Conservation (phyloP, 2,797 vertebrate species). For the Typhlichthys eigenmanni region DNA sequence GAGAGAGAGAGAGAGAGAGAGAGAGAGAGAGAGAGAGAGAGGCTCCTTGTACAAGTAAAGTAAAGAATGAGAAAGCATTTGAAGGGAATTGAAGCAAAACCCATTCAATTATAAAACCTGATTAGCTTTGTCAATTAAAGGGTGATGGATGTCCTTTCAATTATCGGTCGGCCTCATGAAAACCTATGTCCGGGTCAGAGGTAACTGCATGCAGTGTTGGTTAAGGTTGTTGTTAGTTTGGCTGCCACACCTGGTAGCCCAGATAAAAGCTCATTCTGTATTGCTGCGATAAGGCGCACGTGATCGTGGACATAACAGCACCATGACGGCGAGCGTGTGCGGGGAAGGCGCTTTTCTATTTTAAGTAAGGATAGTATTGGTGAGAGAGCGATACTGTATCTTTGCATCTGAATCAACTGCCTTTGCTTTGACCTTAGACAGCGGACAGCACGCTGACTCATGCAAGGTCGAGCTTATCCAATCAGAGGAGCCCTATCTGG, state of each 20-base stretch:
- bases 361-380: constrained; percentile 17
- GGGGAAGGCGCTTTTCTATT: constrained; percentile 29
- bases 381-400: constrained; percentile 49
- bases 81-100: constrained; percentile 64
- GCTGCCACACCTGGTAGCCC: constrained; percentile 70
- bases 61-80: constrained; percentile 20
- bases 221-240: constrained; percentile 50
- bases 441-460: constrained; percentile 55
- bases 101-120: constrained; percentile 86
- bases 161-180: constrained; percentile 75
- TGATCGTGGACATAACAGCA: constrained; percentile 60
- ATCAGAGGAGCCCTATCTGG: constrained; percentile 47
- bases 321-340: constrained; percentile 4
- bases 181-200: constrained; percentile 69
- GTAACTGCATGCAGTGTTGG: constrained; percentile 42
- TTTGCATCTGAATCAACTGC: constrained; percentile 49
- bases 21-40: constrained; percentile 12
- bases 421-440: constrained; percentile 65
- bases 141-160: constrained; percentile 81
- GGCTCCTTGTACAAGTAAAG: constrained; percentile 6
- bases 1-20: constrained; percentile 24
- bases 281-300: constrained; percentile 72
- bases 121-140: constrained; percentile 87
- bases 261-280: constrained; percentile 73
- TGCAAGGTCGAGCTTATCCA: constrained; percentile 60